These are phyloP conservation scores for Scatophagus argus DNA, from an alignment of 2,113 vertebrate genomes.

Conservation along the genomic window DNA sequence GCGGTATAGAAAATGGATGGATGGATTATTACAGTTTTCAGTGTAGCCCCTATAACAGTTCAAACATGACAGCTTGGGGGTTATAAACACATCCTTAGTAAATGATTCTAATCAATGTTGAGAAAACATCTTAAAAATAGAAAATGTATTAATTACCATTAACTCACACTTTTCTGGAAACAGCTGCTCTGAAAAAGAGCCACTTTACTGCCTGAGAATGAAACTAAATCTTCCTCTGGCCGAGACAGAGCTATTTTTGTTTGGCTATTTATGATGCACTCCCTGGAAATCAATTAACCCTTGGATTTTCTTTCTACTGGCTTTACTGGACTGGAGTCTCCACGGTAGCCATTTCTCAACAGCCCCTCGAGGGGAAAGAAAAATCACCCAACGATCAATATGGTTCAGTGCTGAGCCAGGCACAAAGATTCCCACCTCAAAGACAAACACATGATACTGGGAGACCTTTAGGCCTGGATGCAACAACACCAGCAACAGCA, in stretches of 20 bases:
- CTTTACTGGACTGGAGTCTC: slow-evolving; percentile 8
- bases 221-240: neutral
- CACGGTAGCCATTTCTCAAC: slow-evolving; percentile 11
- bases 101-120: neutral
- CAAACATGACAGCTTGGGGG: neutral
- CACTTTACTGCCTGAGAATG: neutral
- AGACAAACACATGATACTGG: slow-evolving; percentile 16
- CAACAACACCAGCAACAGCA: neutral
- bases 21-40: neutral
- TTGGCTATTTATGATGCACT: slow-evolving; percentile 20
- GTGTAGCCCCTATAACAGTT: too few relatives aligned
- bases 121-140: neutral
- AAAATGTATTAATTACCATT: neutral
- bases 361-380: slow-evolving; percentile 19
- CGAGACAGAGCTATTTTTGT: slow-evolving; percentile 15
- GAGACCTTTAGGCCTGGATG: neutral
- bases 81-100: neutral
- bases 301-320: slow-evolving; percentile 16
- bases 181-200: neutral
- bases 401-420: slow-evolving; percentile 16
- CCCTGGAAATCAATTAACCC: slow-evolving; percentile 22
- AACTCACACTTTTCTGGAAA: neutral
- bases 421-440: slow-evolving; percentile 31
- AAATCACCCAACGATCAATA: slow-evolving; percentile 49
- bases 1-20: too few relatives aligned